Conservation (phyloP, 2,113 vertebrate genomes). For the Empidonax alnorum region DNA sequence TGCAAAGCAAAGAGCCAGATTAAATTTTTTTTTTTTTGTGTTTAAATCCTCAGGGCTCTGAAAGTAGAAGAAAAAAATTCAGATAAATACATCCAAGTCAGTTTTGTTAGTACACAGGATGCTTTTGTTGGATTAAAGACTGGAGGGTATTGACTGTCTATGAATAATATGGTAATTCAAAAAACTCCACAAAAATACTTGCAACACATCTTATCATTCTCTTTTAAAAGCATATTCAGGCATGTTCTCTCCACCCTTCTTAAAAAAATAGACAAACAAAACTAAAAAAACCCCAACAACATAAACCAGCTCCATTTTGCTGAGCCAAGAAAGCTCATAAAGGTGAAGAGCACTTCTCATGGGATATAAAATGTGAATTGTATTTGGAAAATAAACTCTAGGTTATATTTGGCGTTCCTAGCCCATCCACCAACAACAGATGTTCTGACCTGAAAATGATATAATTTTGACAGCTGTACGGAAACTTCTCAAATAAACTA, state of each 20-base stretch:
- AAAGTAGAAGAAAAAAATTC: not conserved
- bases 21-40: not conserved
- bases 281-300: not conserved
- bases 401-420: conserved; percentile 13
- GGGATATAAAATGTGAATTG: conserved; percentile 39
- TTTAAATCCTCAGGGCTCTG: not conserved
- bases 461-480: not conserved
- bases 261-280: not conserved
- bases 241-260: not conserved
- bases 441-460: conserved; percentile 35
- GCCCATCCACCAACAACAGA: conserved; percentile 33
- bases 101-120: not conserved
- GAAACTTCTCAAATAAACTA: conserved; percentile 12
- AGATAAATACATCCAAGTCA: not conserved
- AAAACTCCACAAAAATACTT: not conserved
- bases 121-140: not conserved
- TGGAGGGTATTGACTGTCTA: not conserved
- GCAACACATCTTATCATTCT: not conserved
- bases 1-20: not conserved
- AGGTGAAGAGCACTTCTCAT: conserved; percentile 9
- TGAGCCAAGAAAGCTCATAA: conserved; percentile 37
- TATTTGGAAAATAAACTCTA: conserved; percentile 32
- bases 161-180: conserved; percentile 3
- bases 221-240: conserved; percentile 15
- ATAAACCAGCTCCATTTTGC: not conserved